Evolutionary conservation across 2,888 invertebrate genomes (phyloP).

Genomic region (Macrosiphum euphorbiae): DNA sequence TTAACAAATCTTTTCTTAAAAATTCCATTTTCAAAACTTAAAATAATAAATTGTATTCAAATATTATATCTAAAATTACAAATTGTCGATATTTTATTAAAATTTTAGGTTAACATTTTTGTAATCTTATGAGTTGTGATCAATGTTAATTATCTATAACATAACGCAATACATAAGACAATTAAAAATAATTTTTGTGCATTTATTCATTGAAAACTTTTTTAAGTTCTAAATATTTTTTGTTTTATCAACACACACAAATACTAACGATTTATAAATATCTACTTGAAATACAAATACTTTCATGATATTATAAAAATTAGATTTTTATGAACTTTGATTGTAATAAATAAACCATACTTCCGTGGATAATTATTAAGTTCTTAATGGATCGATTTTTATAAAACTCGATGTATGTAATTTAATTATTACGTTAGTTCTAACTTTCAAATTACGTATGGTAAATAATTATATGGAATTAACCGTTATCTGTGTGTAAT

Average conservation of each 20-base stretch:
- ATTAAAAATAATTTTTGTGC: background rate
- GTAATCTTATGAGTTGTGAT: background rate
- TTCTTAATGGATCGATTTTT: background rate
- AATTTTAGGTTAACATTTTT: background rate
- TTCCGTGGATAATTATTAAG: background rate
- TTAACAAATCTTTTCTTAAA: background rate
- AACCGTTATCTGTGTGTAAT: too few relatives aligned
- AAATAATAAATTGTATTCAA: background rate
- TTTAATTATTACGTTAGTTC: background rate
- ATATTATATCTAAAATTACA: background rate
- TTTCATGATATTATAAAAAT: background rate
- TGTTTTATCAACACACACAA: background rate
- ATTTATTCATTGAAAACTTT: background rate
- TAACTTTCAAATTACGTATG: background rate
- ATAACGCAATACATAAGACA: background rate
- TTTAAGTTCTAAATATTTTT: background rate
- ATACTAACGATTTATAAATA: background rate
- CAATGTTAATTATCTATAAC: background rate
- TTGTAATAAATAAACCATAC: too few relatives aligned
- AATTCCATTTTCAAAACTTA: background rate
- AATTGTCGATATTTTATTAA: background rate
- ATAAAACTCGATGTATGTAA: background rate
- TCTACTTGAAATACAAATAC: background rate
- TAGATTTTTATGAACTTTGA: background rate
- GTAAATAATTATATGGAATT: background rate